Evolutionary conservation across 2,888 invertebrate species (phyloP).

Genomic region (Loripinus fragilis): DNA sequence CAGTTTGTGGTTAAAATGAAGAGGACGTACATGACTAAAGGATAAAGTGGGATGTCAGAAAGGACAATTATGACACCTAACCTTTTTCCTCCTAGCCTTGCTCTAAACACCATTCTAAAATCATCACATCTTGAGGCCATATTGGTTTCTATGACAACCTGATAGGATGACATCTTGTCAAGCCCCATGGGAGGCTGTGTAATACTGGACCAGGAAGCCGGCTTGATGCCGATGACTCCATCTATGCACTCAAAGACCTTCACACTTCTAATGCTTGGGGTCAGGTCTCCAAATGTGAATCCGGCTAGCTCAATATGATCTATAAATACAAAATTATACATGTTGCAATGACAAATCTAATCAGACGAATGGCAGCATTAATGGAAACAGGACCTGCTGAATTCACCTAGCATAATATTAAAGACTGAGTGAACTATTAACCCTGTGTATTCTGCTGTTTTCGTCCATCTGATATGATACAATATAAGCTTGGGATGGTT

Average conservation of each 20-base stretch:
- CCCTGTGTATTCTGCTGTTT: too few relatives aligned
- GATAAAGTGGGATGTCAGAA: too few relatives aligned
- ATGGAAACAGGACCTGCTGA: too few relatives aligned
- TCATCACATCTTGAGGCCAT: slow-evolving; percentile 85
- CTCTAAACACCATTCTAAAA: slow-evolving; percentile 85
- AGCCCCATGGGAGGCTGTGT: slow-evolving; percentile 79
- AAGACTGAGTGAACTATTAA: too few relatives aligned
- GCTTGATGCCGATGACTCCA: slow-evolving; percentile 77
- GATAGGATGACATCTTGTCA: slow-evolving; percentile 81
- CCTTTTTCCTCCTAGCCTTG: slow-evolving; percentile 79
- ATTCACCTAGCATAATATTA: too few relatives aligned
- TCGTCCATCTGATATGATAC: too few relatives aligned
- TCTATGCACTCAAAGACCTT: slow-evolving; percentile 83
- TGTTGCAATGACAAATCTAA: too few relatives aligned
- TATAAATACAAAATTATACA: slow-evolving; percentile 64
- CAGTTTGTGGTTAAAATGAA: too few relatives aligned
- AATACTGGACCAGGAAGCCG: slow-evolving; percentile 78
- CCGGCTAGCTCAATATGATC: slow-evolving; percentile 84
- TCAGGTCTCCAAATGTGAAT: slow-evolving; percentile 84
- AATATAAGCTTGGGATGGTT: too few relatives aligned
- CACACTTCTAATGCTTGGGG: slow-evolving; percentile 82
- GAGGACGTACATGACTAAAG: too few relatives aligned
- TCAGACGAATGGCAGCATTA: too few relatives aligned
- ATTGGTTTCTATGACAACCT: slow-evolving; percentile 85
- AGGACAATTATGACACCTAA: too few relatives aligned